Evolutionary conservation across 2,888 invertebrate species (phyloP), one percentile per base, ranked within the genome.

Genomic region (Leptopterna dolabrata): DNA sequence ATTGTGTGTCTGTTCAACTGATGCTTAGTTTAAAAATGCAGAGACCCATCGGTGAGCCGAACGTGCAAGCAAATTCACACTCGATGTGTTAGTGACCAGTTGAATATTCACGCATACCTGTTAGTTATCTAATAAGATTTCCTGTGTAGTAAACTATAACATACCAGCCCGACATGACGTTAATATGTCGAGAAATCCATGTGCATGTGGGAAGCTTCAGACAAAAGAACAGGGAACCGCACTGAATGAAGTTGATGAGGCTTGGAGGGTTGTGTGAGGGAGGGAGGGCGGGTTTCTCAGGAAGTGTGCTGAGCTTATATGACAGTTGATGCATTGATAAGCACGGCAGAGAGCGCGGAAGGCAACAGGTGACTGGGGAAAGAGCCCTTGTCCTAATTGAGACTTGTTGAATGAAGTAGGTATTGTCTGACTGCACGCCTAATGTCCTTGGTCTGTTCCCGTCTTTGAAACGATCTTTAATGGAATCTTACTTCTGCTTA

Each of bases 371-470:
- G 78, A 78, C 45, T 45, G 19, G 45, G 16, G 55, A 30, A 55
- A 55, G 81, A 30, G 51, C 81, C 55, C 81, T 81, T 36, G 55
- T 36, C 71, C 83, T 83, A 83, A 83, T 83, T 83, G 83, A 83
- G 83, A 83, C 83, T 83, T 83, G 83, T 83, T 83, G 83, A 83
- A 83, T 83, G 83, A 71, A 83, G 83, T 19, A 51, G 70, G 83
- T 71, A 83, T 81, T 81, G 81, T 81, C 81, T 51, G 81, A 51
- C 55, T 51, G 81, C 55, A 36, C 27, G 78, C 78, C 29, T 55
- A 29, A 55, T 81, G 81, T 81, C 81, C 78, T 78, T 27, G 78
- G 45, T 45, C 78, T 45, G 16, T 63, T 63, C 51, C 51, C n/a
- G 1, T 6, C n/a, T 4, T n/a, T 51, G n/a, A 51, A 6, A 6